Evolutionary conservation across 2,113 vertebrate species (phyloP).

Genomic region (Telmatochromis brichardi): DNA sequence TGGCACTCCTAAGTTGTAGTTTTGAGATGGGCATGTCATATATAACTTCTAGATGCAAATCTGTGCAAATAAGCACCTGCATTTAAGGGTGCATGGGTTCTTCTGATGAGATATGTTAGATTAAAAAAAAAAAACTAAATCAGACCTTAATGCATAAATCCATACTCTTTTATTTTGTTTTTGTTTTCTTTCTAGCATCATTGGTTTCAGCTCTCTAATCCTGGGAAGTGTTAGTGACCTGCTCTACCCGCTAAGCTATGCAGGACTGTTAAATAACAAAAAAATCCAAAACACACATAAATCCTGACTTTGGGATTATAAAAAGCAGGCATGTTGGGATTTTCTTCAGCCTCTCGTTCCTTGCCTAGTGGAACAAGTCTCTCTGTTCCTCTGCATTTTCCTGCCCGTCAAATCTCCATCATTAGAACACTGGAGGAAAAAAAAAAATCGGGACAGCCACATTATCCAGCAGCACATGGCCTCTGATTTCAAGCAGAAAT

Average conservation of each 20-base stretch:
- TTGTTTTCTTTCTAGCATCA: neutral
- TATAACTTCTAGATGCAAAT: neutral
- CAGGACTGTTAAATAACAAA: slow-evolving; percentile 29
- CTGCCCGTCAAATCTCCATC: slow-evolving; percentile 41
- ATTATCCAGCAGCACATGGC: slow-evolving; percentile 60
- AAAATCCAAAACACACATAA: slow-evolving; percentile 23
- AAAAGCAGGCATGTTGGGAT: slow-evolving; percentile 21
- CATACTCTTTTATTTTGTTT: neutral
- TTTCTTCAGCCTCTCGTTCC: slow-evolving; percentile 19
- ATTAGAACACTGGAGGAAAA: slow-evolving; percentile 33
- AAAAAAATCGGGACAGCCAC: slow-evolving; percentile 25
- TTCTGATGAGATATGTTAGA: neutral
- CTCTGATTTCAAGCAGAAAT: slow-evolving; percentile 67
- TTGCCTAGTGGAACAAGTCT: slow-evolving; percentile 9
- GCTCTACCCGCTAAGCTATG: neutral
- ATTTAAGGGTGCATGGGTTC: neutral
- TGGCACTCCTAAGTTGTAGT: neutral
- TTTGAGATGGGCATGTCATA: neutral
- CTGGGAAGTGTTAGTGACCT: slow-evolving; percentile 11
- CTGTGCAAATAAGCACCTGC: neutral
- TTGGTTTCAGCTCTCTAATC: slow-evolving; percentile 3
- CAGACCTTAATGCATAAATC: neutral
- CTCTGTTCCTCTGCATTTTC: slow-evolving; percentile 27
- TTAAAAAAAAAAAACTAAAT: neutral
- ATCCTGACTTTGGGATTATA: slow-evolving; percentile 33